Evolutionary conservation across 2,797 vertebrate species (phyloP).

Genomic region (Cuculus canorus): DNA sequence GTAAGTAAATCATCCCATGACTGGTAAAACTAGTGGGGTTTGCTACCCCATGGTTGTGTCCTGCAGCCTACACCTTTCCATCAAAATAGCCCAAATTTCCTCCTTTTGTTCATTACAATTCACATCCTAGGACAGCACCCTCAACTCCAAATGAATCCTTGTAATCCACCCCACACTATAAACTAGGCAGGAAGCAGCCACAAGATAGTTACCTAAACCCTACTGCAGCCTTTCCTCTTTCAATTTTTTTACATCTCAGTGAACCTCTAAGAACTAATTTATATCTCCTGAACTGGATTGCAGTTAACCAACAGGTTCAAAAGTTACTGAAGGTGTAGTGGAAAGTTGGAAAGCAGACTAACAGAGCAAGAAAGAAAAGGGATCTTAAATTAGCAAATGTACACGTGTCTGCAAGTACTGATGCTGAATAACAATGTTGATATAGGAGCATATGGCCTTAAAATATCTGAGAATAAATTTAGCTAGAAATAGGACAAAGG

Average conservation of each 20-base stretch:
- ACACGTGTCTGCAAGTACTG: not conserved
- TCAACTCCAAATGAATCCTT: not conserved
- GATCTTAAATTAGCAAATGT: not conserved
- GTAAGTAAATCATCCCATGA: not conserved
- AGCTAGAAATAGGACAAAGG: slow-evolving; percentile 45
- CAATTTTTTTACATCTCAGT: not conserved
- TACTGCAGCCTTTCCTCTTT: not conserved
- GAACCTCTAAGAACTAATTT: not conserved
- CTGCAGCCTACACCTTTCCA: not conserved
- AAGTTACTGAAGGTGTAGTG: not conserved
- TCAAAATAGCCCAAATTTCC: not conserved
- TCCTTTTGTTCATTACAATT: not conserved
- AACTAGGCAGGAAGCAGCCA: not conserved
- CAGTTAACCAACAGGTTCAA: not conserved
- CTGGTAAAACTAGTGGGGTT: not conserved
- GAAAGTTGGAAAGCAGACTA: not conserved
- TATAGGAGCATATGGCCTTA: slow-evolving; percentile 22
- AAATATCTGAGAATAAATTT: slow-evolving; percentile 46
- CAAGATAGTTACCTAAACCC: not conserved
- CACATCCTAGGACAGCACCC: not conserved
- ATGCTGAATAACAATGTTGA: slow-evolving; percentile 18
- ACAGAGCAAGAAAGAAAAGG: not conserved
- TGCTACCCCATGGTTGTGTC: not conserved
- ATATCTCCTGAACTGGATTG: not conserved
- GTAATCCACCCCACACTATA: not conserved